phyloP scores from a whole-genome alignment of 1,140 invertebrate genomes.

The Atta texana region DNA sequence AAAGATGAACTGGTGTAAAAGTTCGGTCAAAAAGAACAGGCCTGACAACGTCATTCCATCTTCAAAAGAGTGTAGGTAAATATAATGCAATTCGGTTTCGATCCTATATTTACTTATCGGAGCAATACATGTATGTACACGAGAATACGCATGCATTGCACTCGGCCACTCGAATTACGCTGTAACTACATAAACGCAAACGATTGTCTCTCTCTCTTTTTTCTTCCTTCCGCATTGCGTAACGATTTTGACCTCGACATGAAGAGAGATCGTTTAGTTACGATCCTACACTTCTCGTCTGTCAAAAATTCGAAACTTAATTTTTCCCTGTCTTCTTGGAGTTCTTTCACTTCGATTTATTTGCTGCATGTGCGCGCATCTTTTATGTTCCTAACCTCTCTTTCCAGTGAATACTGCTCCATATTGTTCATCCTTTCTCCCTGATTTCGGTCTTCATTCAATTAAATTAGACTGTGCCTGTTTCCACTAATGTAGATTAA shows the following conservation, averaged over 20 bases:
- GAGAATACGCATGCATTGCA: too few species aligned
- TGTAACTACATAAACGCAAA: too few species aligned
- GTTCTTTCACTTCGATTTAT: conserved; percentile 6
- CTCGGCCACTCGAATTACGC: too few species aligned
- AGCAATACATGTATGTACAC: too few species aligned
- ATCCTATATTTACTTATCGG: too few species aligned
- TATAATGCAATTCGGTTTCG: too few species aligned
- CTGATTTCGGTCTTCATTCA: neutral
- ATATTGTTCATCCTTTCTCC: neutral
- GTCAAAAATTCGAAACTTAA: neutral
- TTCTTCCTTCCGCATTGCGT: conserved; percentile 8
- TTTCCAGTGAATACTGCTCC: conserved; percentile 6
- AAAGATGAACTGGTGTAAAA: too few species aligned
- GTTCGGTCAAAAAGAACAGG: too few species aligned
- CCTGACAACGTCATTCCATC: too few species aligned
- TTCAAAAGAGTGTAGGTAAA: too few species aligned
- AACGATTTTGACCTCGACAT: conserved; percentile 4
- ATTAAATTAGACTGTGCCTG: too few species aligned
- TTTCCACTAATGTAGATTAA: too few species aligned
- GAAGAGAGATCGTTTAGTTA: conserved; percentile 1
- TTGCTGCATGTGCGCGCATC: neutral
- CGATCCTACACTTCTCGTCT: neutral
- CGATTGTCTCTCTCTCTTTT: neutral
- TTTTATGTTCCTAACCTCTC: conserved; percentile 22
- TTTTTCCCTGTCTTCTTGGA: neutral